Base-by-base conservation (phyloP, 2,797 vertebrate genomes). In the Acipenser oxyrinchus region DNA sequence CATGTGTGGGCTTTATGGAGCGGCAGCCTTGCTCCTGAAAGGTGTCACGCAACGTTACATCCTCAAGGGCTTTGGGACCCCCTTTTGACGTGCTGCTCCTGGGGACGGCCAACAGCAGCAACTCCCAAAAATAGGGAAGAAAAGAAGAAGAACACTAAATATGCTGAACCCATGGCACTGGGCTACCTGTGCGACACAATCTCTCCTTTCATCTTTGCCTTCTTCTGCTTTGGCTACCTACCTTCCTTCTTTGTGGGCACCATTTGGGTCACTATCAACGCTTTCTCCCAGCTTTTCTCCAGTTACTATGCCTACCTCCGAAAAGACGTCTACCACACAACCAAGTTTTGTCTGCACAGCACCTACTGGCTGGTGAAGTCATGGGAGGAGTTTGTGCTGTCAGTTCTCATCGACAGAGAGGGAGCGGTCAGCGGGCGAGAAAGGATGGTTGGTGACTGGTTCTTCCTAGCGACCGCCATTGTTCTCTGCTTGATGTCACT, bases 111-210 rank as follows among this genome's bases (percentile, higher is more conserved):
- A 92, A 83, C 72, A 82, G 81, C n/a, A 70, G 73, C 69, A 88
- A 75, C 37, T 75, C 88, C 48, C 85, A 89, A 62, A 86, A 63
- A 68, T 79, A 2, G 90, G 88, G 87, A 93, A 63, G 92, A 94
- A 64, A 94, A 93, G 73, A 93, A 93, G 69, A 95, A 94, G 81
- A 94, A 95, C 72, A 95, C 93, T 0, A 95, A 94, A 71, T 95
- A 95, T 0, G 93, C 93, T 0, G 93, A 96, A 76, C 92, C 93
- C 1, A 92, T 93, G 90, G 94, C 93, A 0, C 80, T 95, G 58
- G 89, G 91, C 51, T 91, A 90, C 76, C 87, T 95, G 79, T 93
- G 91, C 0, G 88, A 93, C 62, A 89, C 90, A 0, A 51, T 94
- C 59, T 83, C 91, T 1, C 48, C 93, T 0, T 93, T 94, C 18